Base-by-base conservation (phyloP, 2,888 invertebrate species). In the Acronicta alni region DNA sequence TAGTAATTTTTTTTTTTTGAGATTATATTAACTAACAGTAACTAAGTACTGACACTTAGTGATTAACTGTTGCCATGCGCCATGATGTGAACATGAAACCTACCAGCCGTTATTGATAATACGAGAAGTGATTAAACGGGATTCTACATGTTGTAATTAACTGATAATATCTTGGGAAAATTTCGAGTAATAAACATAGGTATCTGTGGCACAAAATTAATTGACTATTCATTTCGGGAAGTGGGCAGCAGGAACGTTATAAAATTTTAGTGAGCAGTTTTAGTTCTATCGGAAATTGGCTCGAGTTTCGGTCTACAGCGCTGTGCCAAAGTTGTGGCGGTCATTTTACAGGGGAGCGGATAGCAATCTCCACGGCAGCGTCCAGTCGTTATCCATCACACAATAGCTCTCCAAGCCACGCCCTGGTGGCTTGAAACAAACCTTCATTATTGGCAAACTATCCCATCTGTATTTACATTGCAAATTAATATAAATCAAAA, bases 391-490 rank as follows among this genome's bases (percentile, higher is more conserved):
- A 55, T 37, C 62, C 63, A 42, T 54, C 39, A 39, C 52, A 80
- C 79, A 80, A 80, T 76, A 48, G 71, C 43, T 42, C 63, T 58
- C 56, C 32, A 49, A 47, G 57, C 45, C 60, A 64, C 61, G 72
- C 67, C 63, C 56, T 62, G 63, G 42, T 56, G 67, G 60, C 54
- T 60, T 63, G 56, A 59, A 75, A 75, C 65, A 67, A 74, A 63
- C 66, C 57, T 42, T 30, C 57, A 73, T 80, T 79, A 77, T 80
- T 75, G 47, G 44, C 23, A 30, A 57, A 68, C 49, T 65, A 68
- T 72, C 54, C 39, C 55, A 49, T 38, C 23, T 23, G 16, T 49
- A 37, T 44, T 44, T 16, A 71, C 47, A 60, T 41, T 18, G 42
- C 38, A 45, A 46, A 45, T 56, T 60, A 58, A 32, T 32, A 7